Percentiles rank a stretch among this genome's conserved stretches.
phyloP scores from a whole-genome alignment of 2,888 invertebrate genomes.

The Thymelicus acteon region DNA sequence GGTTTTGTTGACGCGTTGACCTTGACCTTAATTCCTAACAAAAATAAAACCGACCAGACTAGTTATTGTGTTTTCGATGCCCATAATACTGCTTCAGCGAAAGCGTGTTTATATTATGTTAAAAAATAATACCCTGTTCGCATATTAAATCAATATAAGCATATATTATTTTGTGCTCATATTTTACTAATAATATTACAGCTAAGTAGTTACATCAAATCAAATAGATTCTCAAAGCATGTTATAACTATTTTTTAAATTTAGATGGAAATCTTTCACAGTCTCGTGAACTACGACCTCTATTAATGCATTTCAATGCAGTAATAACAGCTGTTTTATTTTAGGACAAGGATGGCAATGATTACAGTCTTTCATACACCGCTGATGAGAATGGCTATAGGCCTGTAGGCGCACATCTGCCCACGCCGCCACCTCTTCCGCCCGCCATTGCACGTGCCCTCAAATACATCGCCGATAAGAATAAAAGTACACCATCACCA shows the following conservation, averaged over 20 bases:
- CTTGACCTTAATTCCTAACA: slow-evolving; percentile 14
- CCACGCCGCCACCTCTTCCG: slow-evolving; percentile 81
- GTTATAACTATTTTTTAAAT: too few relatives aligned
- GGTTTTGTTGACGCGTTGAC: background rate
- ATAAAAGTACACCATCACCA: slow-evolving; percentile 49
- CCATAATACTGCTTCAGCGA: background rate
- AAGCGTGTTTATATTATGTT: background rate
- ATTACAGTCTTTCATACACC: slow-evolving; percentile 78
- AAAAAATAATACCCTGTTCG: background rate
- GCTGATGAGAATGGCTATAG: slow-evolving; percentile 82
- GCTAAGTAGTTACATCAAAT: too few relatives aligned
- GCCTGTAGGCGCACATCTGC: slow-evolving; percentile 77
- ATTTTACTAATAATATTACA: too few relatives aligned
- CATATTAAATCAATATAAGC: too few relatives aligned
- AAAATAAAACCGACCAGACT: background rate
- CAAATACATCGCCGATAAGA: slow-evolving; percentile 77
- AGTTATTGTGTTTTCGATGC: background rate
- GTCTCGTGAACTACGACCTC: background rate
- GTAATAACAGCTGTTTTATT: slow-evolving; percentile 44
- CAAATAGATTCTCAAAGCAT: too few relatives aligned
- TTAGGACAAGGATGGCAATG: slow-evolving; percentile 78
- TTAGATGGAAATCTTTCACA: too few relatives aligned
- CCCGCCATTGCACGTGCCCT: slow-evolving; percentile 82
- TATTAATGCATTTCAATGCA: background rate
- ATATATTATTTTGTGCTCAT: too few relatives aligned